Percentiles rank a stretch among this genome's conserved stretches.
Conservation (phyloP, 2,797 vertebrate genomes). For the Girardinus metallicus region DNA sequence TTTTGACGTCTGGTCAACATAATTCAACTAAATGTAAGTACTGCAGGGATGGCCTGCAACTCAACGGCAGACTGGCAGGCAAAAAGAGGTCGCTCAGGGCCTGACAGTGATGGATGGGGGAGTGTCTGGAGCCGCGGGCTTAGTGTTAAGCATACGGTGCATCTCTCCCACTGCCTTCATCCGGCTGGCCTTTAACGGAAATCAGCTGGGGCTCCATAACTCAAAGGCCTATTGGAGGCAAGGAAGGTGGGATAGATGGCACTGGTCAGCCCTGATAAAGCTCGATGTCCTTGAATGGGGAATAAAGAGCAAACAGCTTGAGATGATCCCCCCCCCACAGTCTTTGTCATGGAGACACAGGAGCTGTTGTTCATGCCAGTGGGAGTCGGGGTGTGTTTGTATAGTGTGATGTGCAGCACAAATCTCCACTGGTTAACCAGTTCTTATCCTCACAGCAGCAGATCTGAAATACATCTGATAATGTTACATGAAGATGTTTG, state of each 20-base stretch:
- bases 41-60: conserved; percentile 29
- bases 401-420: conserved; percentile 19
- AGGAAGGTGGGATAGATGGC: conserved; percentile 46
- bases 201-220: conserved; percentile 71
- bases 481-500: not conserved
- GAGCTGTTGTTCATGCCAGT: conserved; percentile 28
- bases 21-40: conserved; percentile 46
- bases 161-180: conserved; percentile 49
- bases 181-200: conserved; percentile 75
- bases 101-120: conserved; percentile 80
- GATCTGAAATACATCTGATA: conserved; percentile 15
- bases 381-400: conserved; percentile 30
- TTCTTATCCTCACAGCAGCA: conserved; percentile 24
- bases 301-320: conserved; percentile 62
- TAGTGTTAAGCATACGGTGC: conserved; percentile 65
- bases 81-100: conserved; percentile 50
- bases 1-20: conserved; percentile 37
- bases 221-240: conserved; percentile 61
- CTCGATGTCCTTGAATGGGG: conserved; percentile 76
- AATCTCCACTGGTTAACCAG: conserved; percentile 36
- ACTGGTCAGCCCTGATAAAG: conserved; percentile 75
- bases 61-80: conserved; percentile 42
- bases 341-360: conserved; percentile 47
- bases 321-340: conserved; percentile 47
- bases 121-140: conserved; percentile 69